phyloP scores from a whole-genome alignment of 2,113 vertebrate species.

The Osmerus eperlanus region DNA sequence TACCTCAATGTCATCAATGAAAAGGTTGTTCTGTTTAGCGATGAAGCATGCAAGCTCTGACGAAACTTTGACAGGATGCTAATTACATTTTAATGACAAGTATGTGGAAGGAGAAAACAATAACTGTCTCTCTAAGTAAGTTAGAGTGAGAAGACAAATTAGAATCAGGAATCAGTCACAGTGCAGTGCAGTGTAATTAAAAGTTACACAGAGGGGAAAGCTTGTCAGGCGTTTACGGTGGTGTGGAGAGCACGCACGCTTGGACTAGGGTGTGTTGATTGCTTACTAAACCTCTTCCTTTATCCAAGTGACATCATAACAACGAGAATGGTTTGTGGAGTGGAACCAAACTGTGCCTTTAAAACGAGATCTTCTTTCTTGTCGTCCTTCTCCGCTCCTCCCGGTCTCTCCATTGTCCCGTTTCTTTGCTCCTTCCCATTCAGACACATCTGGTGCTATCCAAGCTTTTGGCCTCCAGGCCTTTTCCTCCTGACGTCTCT shows the following conservation, averaged over 20 bases:
- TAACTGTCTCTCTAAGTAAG: constrained; percentile 2
- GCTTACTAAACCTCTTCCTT: constrained; percentile 1
- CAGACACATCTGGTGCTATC: too few relatives aligned
- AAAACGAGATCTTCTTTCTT: neutral
- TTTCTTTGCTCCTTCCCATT: neutral
- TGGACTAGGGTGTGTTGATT: constrained; percentile 1
- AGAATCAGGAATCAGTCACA: constrained; percentile 27
- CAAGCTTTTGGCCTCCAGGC: too few relatives aligned
- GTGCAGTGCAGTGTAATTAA: constrained; percentile 11
- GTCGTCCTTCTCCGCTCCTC: neutral
- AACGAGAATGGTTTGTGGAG: too few relatives aligned
- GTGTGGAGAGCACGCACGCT: constrained; percentile 7
- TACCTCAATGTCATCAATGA: neutral
- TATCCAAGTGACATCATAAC: neutral
- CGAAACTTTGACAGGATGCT: constrained; percentile 2
- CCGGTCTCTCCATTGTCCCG: neutral
- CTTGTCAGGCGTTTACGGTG: constrained; percentile 22
- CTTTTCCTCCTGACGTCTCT: too few relatives aligned
- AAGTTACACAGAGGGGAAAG: constrained; percentile 11
- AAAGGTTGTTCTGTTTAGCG: neutral
- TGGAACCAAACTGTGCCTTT: too few relatives aligned
- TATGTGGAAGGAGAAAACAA: constrained; percentile 4
- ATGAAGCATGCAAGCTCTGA: neutral
- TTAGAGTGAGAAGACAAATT: constrained; percentile 18
- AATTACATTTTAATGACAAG: neutral